Percentiles rank a stretch among this genome's conserved stretches.
Evolutionary conservation across 2,113 vertebrate genomes (phyloP).

Genomic region (Pedionomus torquatus): DNA sequence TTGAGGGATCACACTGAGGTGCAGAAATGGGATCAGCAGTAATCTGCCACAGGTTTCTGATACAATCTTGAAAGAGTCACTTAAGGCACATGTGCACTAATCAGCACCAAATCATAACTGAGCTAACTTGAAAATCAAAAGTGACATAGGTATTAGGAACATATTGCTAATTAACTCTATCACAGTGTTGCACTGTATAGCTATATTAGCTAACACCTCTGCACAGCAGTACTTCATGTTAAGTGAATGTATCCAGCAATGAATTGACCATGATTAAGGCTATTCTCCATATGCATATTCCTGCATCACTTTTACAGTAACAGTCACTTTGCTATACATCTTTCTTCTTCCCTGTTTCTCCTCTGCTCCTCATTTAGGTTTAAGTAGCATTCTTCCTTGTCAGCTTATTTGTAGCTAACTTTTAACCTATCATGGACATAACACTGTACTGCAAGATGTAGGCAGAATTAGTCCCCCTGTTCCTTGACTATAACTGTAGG

Average conservation of each 20-base stretch:
- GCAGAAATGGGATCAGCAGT: not conserved
- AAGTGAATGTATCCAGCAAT: not conserved
- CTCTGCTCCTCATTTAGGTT: not conserved
- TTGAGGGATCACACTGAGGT: not conserved
- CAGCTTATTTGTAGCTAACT: not conserved
- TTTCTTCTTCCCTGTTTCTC: not conserved
- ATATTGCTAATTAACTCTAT: not conserved
- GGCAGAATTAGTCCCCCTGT: not conserved
- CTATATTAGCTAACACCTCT: not conserved
- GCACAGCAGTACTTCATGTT: not conserved
- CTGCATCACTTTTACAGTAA: not conserved
- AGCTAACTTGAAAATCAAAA: not conserved
- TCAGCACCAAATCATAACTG: not conserved
- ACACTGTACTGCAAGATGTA: not conserved
- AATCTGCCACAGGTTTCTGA: not conserved
- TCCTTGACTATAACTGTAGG: not conserved
- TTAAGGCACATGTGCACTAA: not conserved
- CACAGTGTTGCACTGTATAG: not conserved
- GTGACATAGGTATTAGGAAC: not conserved
- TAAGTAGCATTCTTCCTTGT: not conserved
- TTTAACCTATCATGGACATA: not conserved
- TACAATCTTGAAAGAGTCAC: not conserved
- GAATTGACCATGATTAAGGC: not conserved
- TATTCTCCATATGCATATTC: accelerated
- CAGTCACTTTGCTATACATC: not conserved